phyloP scores from a whole-genome alignment of 2,113 vertebrate species.

The Amphiprion ocellaris region DNA sequence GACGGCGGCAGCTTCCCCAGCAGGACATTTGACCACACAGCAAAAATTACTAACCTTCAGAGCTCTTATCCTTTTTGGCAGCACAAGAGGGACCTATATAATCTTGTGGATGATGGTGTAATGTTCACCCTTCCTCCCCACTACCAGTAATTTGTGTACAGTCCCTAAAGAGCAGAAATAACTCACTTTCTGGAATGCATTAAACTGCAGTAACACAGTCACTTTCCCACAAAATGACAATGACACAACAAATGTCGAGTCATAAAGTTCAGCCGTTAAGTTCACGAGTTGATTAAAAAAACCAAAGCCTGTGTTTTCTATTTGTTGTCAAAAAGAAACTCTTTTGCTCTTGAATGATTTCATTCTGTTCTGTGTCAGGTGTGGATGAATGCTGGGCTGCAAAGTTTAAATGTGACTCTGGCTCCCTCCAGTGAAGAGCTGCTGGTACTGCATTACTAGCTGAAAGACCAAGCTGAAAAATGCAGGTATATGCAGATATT shows the following conservation, averaged over 20 bases:
- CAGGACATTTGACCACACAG: too few species aligned
- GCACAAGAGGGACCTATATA: too few species aligned
- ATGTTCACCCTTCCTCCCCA: too few species aligned
- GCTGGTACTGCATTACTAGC: constrained; percentile 5
- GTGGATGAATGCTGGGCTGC: neutral
- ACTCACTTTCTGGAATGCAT: too few species aligned
- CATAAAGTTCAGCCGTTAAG: too few species aligned
- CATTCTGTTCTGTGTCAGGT: neutral
- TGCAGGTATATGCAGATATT: neutral
- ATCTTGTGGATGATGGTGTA: too few species aligned
- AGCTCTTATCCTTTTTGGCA: too few species aligned
- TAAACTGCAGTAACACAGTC: too few species aligned
- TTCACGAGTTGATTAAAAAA: too few species aligned
- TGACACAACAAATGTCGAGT: neutral
- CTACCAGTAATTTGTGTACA: neutral
- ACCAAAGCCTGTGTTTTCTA: neutral
- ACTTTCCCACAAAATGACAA: neutral
- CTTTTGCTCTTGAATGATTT: neutral
- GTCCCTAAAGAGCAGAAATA: neutral
- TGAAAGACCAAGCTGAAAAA: neutral
- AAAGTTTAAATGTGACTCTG: constrained; percentile 30
- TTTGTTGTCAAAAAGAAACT: neutral
- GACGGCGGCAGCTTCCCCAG: too few species aligned
- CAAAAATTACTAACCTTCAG: too few species aligned
- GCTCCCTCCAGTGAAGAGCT: constrained; percentile 42